Conservation (phyloP, 2,888 invertebrate species). For the Pristionchus fissidentatus region DNA sequence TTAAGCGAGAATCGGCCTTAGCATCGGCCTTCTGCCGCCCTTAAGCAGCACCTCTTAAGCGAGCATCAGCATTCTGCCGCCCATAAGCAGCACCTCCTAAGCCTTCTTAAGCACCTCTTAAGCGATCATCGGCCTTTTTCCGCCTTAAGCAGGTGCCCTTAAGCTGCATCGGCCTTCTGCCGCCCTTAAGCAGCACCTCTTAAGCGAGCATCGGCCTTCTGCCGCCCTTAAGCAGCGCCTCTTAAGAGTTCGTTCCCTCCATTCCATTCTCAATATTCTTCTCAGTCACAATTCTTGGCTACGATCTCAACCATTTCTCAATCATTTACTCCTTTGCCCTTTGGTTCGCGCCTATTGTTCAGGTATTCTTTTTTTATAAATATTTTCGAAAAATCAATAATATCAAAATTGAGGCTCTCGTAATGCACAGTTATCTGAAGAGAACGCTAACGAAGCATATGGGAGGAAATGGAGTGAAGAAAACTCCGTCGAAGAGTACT, state of each 20-base stretch:
- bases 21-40: too few relatives aligned
- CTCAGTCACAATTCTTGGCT: not conserved
- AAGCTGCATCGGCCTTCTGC: too few relatives aligned
- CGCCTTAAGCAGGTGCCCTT: too few relatives aligned
- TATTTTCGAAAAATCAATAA: not conserved
- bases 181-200: too few relatives aligned
- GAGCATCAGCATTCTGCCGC: too few relatives aligned
- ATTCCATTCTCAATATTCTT: slow-evolving; percentile 14
- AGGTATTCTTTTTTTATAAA: not conserved
- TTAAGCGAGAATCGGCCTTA: too few relatives aligned
- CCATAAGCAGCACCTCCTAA: too few relatives aligned
- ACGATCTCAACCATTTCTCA: slow-evolving; percentile 1
- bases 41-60: too few relatives aligned
- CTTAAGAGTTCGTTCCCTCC: not conserved
- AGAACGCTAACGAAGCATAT: not conserved
- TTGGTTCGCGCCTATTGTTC: not conserved
- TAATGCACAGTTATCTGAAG: not conserved
- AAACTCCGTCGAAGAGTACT: not conserved
- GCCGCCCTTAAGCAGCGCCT: too few relatives aligned
- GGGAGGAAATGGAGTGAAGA: not conserved
- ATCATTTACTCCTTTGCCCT: not conserved
- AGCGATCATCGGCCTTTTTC: too few relatives aligned
- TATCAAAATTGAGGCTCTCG: not conserved
- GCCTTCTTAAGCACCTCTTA: too few relatives aligned
- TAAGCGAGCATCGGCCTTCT: too few relatives aligned